Base-by-base conservation (phyloP, 2,888 invertebrate genomes). In the Andrena camellia region DNA sequence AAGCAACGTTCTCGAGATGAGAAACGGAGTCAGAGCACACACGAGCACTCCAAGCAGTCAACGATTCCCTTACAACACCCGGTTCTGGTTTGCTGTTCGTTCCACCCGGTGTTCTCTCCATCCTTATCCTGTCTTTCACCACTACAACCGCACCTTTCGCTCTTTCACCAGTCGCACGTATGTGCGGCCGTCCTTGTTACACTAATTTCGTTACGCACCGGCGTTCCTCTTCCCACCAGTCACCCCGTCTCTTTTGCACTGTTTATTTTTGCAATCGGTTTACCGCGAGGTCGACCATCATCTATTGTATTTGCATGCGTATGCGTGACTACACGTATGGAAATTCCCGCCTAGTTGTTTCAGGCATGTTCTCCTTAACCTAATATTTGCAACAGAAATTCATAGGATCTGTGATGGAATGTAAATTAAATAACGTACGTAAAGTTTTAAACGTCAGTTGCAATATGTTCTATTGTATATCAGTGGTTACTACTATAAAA, bases 1-100 rank as follows among this genome's bases (percentile, higher is more conserved):
- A 69, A 42, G 35, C 63, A 31, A 84, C 33, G 54, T 57, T 68
- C 64, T 35, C 8, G 31, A 7, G 67, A 82, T 78, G 79, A 78
- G 62, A 76, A 64, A 62, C 52, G 62, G 70, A 71, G 73, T 50
- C 33, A n/a, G 80, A 74, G 63, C 67, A 68, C 79, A 86, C 77
- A 87, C 81, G 78, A 66, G 54, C 67, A 67, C 64, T 73, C 52
- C 57, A 75, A 83, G 83, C 81, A 85, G 82, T 84, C 77, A 83
- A 82, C 81, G 85, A 90, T 88, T 89, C 89, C 84, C 88, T 90
- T 87, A 81, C 87, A 88, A 90, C 86, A 90, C 85, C 78, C 81
- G 74, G 82, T 78, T 85, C 83, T 78, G 84, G 83, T 84, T 83
- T 72, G 78, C 80, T 79, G 79, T 81, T 80, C 82, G 79, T 83